Evolutionary conservation across 2,888 invertebrate genomes (phyloP), one percentile per base, ranked within the genome.

Genomic region (Celastrina argiolus): DNA sequence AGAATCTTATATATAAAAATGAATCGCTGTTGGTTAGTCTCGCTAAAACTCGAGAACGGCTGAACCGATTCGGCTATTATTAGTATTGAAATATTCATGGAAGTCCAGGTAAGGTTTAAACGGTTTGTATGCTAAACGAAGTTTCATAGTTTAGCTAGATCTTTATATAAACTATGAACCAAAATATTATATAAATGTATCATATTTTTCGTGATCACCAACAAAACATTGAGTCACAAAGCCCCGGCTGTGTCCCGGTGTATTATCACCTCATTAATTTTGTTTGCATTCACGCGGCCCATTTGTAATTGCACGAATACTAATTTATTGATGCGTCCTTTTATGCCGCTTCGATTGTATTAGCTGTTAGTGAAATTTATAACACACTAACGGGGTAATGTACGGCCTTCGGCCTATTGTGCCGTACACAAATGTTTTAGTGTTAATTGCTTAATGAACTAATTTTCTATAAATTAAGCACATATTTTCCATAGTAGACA

Each of bases 291-390:
- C 58, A 41, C 65, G 59, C 65, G 34, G 58, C 56, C 59, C 65
- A 59, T 66, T 66, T 66, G 65, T 41, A 66, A 59, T 66, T 61
- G 61, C 65, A 66, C 59, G 65, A 66, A 66, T 66, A 66, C 65
- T 66, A 66, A 66, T 66, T 58, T 66, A 59, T 42, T 66, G 65
- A 42, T 59, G 42, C 59, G 39, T 59, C 59, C 31, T 42, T 66
- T 66, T 58, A 59, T 42, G 12, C 65, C 59, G 42, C 42, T 59
- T 66, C 31, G 58, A 56, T 42, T 66, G 58, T 65, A 65, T 65
- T 18, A 56, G 65, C 56, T 22, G 58, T 41, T 58, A 65, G 58
- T 66, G 59, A 26, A 61, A 61, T 61, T 61, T 61, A 61, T 61
- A 36, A 61, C 61, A 39, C 61, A 39, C 61, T 61, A 61, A 61